Conservation (phyloP, 2,888 invertebrate species). For the Cantharis rustica region DNA sequence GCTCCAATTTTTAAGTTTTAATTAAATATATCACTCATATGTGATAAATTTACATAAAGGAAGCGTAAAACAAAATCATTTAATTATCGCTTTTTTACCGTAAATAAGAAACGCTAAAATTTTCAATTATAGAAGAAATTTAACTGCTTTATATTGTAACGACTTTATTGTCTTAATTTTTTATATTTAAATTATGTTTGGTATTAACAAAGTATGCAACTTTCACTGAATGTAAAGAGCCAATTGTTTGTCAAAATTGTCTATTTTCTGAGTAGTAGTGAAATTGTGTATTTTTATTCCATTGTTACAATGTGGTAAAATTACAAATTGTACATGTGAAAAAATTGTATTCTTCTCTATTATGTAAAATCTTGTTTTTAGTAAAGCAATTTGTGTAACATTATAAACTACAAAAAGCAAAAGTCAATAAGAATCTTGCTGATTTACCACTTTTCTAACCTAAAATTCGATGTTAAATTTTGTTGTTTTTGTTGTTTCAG, state of each 20-base stretch:
- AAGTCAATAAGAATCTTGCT: not conserved
- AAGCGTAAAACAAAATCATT: not conserved
- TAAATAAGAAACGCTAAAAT: not conserved
- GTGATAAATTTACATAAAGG: not conserved
- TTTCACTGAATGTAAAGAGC: conserved; percentile 23
- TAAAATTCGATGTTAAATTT: not conserved
- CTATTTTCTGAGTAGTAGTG: conserved; percentile 9
- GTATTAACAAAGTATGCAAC: not conserved
- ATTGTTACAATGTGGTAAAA: conserved; percentile 15
- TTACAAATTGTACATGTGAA: conserved; percentile 16
- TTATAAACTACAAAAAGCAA: conserved; percentile 5
- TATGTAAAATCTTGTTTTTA: conserved; percentile 10
- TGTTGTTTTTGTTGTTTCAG: conserved; percentile 4
- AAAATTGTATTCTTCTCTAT: conserved; percentile 12
- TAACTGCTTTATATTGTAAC: not conserved
- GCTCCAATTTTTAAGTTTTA: not conserved
- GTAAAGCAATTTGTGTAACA: not conserved
- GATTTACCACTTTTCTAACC: not conserved
- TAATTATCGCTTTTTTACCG: not conserved
- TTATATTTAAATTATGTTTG: conserved; percentile 4
- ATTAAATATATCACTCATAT: not conserved
- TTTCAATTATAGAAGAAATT: not conserved
- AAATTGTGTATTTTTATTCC: conserved; percentile 21
- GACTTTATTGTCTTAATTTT: conserved; percentile 1
- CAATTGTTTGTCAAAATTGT: conserved; percentile 22